Evolutionary conservation across 2,113 vertebrate genomes (phyloP).

Genomic region (Anas platyrhynchos): DNA sequence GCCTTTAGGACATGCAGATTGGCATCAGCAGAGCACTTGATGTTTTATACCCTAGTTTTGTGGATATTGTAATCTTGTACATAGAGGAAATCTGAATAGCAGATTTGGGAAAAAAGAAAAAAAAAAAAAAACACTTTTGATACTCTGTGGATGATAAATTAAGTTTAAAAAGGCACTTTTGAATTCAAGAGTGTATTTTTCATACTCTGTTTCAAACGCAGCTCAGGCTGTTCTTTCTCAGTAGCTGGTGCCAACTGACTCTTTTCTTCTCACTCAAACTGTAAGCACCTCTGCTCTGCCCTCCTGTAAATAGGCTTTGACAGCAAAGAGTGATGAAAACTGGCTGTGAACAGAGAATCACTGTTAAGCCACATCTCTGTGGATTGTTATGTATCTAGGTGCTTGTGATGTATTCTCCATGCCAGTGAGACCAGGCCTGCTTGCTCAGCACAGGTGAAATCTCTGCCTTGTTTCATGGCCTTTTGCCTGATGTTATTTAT

Average conservation of each 20-base stretch:
- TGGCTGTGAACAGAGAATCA: not conserved
- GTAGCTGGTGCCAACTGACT: not conserved
- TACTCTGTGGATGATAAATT: not conserved
- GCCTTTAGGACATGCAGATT: rapidly evolving
- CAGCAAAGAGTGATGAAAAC: not conserved
- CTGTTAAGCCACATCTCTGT: not conserved
- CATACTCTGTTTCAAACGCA: not conserved
- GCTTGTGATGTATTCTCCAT: conserved; percentile 13
- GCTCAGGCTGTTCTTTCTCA: not conserved
- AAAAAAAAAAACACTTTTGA: not conserved
- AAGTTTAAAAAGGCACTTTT: not conserved
- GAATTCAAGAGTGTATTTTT: not conserved
- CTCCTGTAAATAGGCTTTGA: conserved; percentile 38
- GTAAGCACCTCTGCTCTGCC: not conserved
- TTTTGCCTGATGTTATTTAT: conserved; percentile 63
- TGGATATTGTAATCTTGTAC: not conserved
- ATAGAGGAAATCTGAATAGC: not conserved
- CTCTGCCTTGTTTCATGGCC: conserved; percentile 14
- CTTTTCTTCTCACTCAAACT: not conserved
- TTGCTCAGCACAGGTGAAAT: conserved; percentile 15
- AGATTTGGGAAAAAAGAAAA: not conserved
- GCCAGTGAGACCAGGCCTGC: not conserved
- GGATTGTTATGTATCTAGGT: not conserved
- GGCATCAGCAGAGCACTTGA: not conserved
- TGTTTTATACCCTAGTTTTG: not conserved